Evolutionary conservation across 2,888 invertebrate species (phyloP), one percentile per base, ranked within the genome.

Genomic region (Pseudeuparius sepicola): DNA sequence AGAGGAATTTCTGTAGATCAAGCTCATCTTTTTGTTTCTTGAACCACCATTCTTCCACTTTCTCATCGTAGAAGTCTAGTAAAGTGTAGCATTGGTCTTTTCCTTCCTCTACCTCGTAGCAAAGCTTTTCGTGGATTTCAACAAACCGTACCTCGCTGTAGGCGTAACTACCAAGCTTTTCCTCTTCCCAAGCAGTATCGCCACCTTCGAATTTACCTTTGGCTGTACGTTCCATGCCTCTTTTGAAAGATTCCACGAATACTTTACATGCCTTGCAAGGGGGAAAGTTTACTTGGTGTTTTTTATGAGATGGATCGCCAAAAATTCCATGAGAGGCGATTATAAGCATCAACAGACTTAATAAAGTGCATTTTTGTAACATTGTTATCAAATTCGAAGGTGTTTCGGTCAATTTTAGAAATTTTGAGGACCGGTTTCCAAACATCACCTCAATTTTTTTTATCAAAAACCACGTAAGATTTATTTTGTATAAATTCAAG

Each of bases 151-250:
- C 78, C 68, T 93, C 94, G 59, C 92, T 89, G 6, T 73, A 79
- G 42, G 80, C 75, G 57, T 92, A 93, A 2, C 78, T 75, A 31
- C 78, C 77, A 33, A 87, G 62, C 48, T 87, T 86, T 53, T 87
- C 79, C 58, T 89, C 87, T 57, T 93, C 93, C 89, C 92, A 93
- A 4, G 86, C 88, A 0, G 89, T 76, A 58, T 93, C 92, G 1
- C 93, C 93, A 3, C 93, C 93, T 50, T 87, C 92, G 62, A 83
- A 90, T 59, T 89, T 88, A 7, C 83, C 85, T 48, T 86, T 73
- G n/a, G 78, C 67, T 0, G 92, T 93, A 46, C 72, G 71, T 42
- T 82, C 79, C 44, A 93, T 64, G 2, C 88, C 90, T 53, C 73
- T 73, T 55, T 76, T 72, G 51, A 89, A 86, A 1, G 87, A 87